Evolutionary conservation across 2,113 vertebrate genomes (phyloP).

Genomic region (Hydropotes inermis): DNA sequence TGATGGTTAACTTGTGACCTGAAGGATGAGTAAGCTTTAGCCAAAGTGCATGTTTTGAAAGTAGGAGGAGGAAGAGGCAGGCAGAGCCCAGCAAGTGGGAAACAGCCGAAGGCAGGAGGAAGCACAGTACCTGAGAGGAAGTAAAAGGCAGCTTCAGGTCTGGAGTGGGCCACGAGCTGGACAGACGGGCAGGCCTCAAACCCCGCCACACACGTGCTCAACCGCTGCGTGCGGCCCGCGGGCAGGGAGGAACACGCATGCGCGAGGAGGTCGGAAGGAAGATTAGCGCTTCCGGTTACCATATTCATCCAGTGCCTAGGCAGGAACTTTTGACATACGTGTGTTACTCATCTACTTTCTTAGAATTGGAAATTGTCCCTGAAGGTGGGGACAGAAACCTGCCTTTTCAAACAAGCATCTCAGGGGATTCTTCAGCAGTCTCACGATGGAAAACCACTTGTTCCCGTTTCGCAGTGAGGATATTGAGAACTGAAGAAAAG

Average conservation of each 20-base stretch:
- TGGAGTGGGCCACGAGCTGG: neutral
- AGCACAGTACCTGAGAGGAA: neutral
- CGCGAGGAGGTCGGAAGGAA: neutral
- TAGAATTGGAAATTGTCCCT: neutral
- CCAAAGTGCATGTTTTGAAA: neutral
- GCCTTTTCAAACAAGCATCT: neutral
- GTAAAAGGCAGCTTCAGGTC: neutral
- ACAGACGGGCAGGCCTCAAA: neutral
- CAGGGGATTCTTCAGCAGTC: neutral
- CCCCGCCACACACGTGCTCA: neutral
- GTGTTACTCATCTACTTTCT: neutral
- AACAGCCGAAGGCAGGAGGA: neutral
- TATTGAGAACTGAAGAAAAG: neutral
- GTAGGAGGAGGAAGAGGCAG: neutral
- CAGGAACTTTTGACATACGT: neutral
- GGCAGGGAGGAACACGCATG: fast-evolving
- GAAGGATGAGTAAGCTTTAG: neutral
- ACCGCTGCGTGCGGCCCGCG: neutral
- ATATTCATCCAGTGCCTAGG: neutral
- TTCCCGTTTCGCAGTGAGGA: neutral
- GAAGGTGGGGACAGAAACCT: neutral
- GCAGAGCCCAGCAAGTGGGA: neutral
- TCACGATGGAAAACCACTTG: neutral
- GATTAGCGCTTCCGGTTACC: neutral
- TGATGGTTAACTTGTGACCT: neutral